These are phyloP conservation scores for Spisula subtruncata DNA, from an alignment of 2,888 invertebrate species.

Conservation along the genomic window DNA sequence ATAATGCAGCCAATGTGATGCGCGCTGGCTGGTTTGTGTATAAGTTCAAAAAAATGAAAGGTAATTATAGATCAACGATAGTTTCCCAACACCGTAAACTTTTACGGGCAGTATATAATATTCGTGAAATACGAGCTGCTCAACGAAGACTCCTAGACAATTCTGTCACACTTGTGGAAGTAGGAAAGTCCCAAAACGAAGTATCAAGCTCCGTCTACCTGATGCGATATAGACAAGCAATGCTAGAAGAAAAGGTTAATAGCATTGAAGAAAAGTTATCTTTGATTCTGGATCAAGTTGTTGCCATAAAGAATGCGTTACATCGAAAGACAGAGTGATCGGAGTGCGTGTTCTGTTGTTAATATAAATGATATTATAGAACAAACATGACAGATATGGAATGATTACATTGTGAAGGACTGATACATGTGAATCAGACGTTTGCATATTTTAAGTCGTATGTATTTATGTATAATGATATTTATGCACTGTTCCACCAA, in stretches of 20 bases:
- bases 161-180: constrained; percentile 83
- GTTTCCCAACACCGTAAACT: constrained; percentile 84
- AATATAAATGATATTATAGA: no score
- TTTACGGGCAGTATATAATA: constrained; percentile 85
- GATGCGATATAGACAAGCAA: constrained; percentile 72
- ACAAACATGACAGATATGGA: no score
- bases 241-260: constrained; percentile 75
- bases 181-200: constrained; percentile 79
- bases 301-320: constrained; percentile 59
- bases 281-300: constrained; percentile 60
- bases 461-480: no score
- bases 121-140: constrained; percentile 86
- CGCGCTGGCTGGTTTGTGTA: constrained; percentile 86
- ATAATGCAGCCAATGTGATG: constrained; percentile 86
- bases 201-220: constrained; percentile 66
- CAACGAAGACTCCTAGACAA: constrained; percentile 83
- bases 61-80: constrained; percentile 64
- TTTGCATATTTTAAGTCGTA: no score
- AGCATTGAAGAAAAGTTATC: constrained; percentile 62
- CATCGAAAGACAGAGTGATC: constrained; percentile 50
- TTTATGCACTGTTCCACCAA: no score
- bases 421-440: no score
- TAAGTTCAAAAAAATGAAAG: constrained; percentile 77
- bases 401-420: no score
- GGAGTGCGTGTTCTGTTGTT: not conserved